Evolutionary conservation across 2,888 invertebrate species (phyloP).

Genomic region (Xanthia togata): DNA sequence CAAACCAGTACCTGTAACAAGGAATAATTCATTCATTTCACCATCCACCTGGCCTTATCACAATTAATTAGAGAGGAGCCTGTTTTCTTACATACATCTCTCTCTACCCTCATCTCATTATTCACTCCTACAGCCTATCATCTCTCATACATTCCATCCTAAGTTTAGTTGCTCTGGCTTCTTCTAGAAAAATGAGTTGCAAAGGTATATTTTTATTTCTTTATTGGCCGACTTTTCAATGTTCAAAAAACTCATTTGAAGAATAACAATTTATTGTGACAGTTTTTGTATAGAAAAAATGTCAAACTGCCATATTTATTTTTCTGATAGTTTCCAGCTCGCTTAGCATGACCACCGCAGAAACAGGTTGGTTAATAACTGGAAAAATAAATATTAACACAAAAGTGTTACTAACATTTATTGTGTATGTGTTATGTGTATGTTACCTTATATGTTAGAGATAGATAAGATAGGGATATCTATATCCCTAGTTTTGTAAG

Average conservation of each 20-base stretch:
- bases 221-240: background rate
- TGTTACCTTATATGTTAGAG: background rate
- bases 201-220: background rate
- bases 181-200: too few species aligned
- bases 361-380: background rate
- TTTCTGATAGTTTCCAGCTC: background rate
- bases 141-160: background rate
- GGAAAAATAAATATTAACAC: background rate
- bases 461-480: background rate
- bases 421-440: background rate
- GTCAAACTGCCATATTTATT: background rate
- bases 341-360: too few species aligned
- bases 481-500: background rate
- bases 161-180: too few species aligned
- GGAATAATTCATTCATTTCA: background rate
- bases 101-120: background rate
- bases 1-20: conserved; percentile 93
- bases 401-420: background rate
- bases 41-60: background rate
- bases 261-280: background rate
- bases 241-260: background rate
- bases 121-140: background rate
- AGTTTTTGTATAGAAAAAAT: background rate
- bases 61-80: background rate
- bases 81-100: background rate